Evolutionary conservation across 2,888 invertebrate species (phyloP).

Genomic region (Ectropis crepuscularia): DNA sequence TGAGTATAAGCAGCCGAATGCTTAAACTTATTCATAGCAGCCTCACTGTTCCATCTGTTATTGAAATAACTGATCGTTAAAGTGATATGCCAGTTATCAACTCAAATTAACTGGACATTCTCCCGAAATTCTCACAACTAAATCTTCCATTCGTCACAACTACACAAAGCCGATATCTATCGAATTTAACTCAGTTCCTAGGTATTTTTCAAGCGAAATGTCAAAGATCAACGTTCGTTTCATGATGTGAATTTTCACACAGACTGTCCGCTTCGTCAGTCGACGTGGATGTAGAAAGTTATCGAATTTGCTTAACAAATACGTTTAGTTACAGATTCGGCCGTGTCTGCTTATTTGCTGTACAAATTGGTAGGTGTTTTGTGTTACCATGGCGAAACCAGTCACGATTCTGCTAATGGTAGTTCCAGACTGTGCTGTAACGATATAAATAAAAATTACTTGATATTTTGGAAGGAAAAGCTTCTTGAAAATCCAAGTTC

Average conservation of each 20-base stretch:
- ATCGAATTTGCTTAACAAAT: constrained; percentile 9
- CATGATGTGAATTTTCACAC: constrained; percentile 18
- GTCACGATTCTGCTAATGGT: constrained; percentile 16
- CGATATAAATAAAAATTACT: too few relatives aligned
- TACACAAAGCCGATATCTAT: constrained; percentile 18
- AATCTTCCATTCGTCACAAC: background rate
- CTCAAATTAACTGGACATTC: background rate
- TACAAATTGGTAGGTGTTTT: constrained; percentile 8
- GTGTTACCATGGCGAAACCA: constrained; percentile 19
- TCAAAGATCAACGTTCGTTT: constrained; percentile 26
- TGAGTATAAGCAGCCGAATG: background rate
- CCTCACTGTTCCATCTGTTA: too few relatives aligned
- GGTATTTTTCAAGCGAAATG: constrained; percentile 24
- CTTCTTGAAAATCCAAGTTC: too few relatives aligned
- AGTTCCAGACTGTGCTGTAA: too few relatives aligned
- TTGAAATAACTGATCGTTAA: too few relatives aligned
- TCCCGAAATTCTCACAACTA: constrained; percentile 4
- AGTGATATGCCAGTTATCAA: background rate
- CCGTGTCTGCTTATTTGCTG: constrained; percentile 8
- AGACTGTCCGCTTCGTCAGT: constrained; percentile 5
- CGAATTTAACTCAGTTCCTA: constrained; percentile 23
- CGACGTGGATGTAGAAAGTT: constrained; percentile 4
- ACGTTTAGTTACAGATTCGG: background rate
- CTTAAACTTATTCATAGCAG: too few relatives aligned
- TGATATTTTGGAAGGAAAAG: too few relatives aligned